Base-by-base conservation (phyloP, 2,888 invertebrate genomes). In the Drepana falcataria region DNA sequence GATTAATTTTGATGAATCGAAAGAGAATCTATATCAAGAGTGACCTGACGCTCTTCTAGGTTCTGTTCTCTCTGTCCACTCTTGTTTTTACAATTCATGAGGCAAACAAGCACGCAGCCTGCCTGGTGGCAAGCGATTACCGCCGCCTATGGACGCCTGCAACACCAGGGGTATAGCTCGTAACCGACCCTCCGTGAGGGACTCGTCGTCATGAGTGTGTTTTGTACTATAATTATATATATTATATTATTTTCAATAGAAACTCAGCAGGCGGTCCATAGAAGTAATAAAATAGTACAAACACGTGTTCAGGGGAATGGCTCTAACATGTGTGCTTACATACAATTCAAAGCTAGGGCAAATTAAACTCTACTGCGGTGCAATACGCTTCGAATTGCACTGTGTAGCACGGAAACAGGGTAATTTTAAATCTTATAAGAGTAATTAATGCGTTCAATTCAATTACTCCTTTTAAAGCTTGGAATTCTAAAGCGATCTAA, bases 271-370 rank as follows among this genome's bases (percentile, higher is more conserved):
- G 55, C 54, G 58, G 57, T 51, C 67, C 71, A 48, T 47, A 49
- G 51, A 69, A 55, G 63, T 59, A 61, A 66, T 66, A 64, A 60
- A 69, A 64, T 69, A 71, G 71, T 63, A 67, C 71, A 69, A 67
- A 65, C 61, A 62, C 69, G 66, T 58, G 63, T 68, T 64, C 9
- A 51, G 51, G 59, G 60, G 63, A 59, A 58, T 57, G 53, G 53
- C 37, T 47, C 9, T 52, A 61, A 63, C 69, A 68, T 63, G 49
- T 70, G 71, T 59, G 65, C 60, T n/a, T 48, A 56, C 62, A 61
- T 35, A 52, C 3, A 1, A 41, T 33, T 33, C n/a, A n/a, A 33
- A 3, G 3, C 33, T 33, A 40, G 6, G 33, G 40, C 3, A 41
- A 40, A 40, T 41, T 40, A 7, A 2, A 51, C 51, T 51, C 51